A percentile compares a stretch with the other conserved stretches of the same genome.
Evolutionary conservation across 2,888 invertebrate species (phyloP).

Genomic region (Euproctis similis): DNA sequence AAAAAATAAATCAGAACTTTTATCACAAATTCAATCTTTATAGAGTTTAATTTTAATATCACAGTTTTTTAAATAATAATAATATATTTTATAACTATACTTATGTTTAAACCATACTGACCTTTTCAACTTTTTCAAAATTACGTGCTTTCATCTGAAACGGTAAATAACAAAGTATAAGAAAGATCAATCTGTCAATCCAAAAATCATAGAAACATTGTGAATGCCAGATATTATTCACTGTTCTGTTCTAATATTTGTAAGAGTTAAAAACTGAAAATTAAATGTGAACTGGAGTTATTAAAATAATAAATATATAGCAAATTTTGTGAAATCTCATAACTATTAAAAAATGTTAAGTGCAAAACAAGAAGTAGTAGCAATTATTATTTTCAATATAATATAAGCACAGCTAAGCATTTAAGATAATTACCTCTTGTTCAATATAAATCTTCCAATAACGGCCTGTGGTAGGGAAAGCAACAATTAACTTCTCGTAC

Average conservation of each 20-base stretch:
- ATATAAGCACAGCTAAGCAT: no score
- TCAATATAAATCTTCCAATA: conserved; percentile 99
- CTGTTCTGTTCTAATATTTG: no score
- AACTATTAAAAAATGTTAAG: no score
- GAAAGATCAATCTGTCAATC: no score
- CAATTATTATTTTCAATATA: no score
- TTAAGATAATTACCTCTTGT: conserved; percentile 94
- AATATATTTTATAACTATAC: conserved; percentile 20
- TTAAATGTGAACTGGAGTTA: no score
- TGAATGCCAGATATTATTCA: no score
- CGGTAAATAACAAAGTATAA: background rate
- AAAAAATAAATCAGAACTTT: background rate
- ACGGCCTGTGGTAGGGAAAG: conserved; percentile 96
- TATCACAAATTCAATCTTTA: conserved; percentile 3
- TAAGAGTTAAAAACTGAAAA: no score
- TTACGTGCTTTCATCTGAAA: conserved; percentile 97
- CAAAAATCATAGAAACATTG: no score
- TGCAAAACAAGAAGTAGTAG: no score
- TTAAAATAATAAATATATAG: no score
- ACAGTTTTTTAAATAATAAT: conserved; percentile 5
- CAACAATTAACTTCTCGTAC: conserved; percentile 94
- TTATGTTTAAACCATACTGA: conserved; percentile 72
- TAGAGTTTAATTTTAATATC: conserved; percentile 1
- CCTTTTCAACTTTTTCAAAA: conserved; percentile 99
- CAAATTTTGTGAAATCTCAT: no score